These are phyloP conservation scores for Squalus acanthias DNA, from an alignment of 2,797 vertebrate genomes.

Conservation along the genomic window DNA sequence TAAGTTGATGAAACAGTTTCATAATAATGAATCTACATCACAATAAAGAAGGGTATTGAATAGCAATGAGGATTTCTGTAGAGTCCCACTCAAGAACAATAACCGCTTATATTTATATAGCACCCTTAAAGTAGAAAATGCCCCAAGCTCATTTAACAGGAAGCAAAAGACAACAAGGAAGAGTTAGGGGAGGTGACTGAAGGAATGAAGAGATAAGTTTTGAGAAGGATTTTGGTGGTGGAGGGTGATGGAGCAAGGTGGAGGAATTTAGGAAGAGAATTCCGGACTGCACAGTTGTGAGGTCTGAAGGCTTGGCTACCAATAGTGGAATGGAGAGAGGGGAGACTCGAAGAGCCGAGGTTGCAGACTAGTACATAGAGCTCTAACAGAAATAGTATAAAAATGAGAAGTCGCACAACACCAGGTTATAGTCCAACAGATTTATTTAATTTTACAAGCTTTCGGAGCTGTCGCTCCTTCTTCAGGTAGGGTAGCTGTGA, in stretches of 20 bases:
- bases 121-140: not conserved
- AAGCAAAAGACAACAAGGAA: not conserved
- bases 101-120: not conserved
- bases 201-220: not conserved
- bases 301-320: not conserved
- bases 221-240: not conserved
- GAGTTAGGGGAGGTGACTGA: not conserved
- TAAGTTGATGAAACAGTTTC: slow-evolving; percentile 28
- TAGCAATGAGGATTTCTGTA: not conserved
- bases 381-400: not conserved
- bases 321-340: not conserved
- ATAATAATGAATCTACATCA: slow-evolving; percentile 3
- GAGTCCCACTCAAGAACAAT: not conserved
- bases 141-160: not conserved
- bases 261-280: not conserved
- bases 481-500: no score
- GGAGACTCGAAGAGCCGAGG: not conserved
- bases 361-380: not conserved
- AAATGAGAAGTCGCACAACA: no score
- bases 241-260: not conserved
- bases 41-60: slow-evolving; percentile 24
- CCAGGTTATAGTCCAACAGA: no score
- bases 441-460: no score
- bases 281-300: not conserved
- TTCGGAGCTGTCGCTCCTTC: no score